Evolutionary conservation across 2,113 vertebrate species (phyloP).

Genomic region (Sebastes schlegelii): DNA sequence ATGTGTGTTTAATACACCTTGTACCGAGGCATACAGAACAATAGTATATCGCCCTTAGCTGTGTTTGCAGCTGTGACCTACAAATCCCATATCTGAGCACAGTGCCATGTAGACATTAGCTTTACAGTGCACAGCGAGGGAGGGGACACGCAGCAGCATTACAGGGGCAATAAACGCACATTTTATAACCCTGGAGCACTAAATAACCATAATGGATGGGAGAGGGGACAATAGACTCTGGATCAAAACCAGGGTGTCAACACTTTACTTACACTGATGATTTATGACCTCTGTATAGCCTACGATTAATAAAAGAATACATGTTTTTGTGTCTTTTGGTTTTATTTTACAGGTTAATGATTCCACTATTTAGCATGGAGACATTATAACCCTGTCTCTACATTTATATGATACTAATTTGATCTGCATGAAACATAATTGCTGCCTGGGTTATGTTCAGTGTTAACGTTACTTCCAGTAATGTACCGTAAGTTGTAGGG

Average conservation of each 20-base stretch:
- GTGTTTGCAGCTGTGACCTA: conserved; percentile 77
- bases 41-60: conserved; percentile 63
- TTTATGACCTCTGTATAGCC: background rate
- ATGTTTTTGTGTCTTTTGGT: background rate
- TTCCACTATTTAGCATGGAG: background rate
- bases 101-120: conserved; percentile 57
- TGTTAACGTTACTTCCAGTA: background rate
- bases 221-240: background rate
- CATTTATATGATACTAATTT: background rate
- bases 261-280: background rate
- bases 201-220: conserved; percentile 19
- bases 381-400: background rate
- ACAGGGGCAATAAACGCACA: conserved; percentile 13
- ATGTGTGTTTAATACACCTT: conserved; percentile 80
- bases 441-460: background rate
- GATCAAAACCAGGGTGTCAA: background rate
- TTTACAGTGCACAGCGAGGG: conserved; percentile 33
- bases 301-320: background rate
- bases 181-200: conserved; percentile 23
- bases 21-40: conserved; percentile 65
- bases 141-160: background rate
- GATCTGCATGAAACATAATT: background rate
- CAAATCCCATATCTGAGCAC: conserved; percentile 67
- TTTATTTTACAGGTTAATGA: background rate
- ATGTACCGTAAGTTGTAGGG: background rate